These are phyloP conservation scores for Myripristis murdjan DNA, from an alignment of 2,797 vertebrate species.

Conservation along the genomic window DNA sequence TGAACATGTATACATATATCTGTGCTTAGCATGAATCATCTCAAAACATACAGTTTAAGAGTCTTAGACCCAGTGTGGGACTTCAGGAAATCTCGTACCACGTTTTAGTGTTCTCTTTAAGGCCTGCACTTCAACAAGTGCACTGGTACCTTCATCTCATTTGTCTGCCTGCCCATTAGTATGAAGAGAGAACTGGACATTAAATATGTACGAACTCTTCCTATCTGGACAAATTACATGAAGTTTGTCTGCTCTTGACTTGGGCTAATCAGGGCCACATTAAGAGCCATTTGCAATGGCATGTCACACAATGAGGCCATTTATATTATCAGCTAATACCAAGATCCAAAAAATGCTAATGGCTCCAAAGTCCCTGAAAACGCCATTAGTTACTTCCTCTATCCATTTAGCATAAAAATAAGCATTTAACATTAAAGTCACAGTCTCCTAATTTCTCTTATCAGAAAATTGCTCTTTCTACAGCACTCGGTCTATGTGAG, in stretches of 20 bases:
- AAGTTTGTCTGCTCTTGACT: slow-evolving; percentile 78
- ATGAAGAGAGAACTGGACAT: slow-evolving; percentile 66
- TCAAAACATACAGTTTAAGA: too few relatives aligned
- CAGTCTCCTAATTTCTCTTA: not conserved
- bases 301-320: slow-evolving; percentile 65
- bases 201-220: slow-evolving; percentile 77
- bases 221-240: slow-evolving; percentile 77
- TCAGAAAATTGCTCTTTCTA: not conserved
- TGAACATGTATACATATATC: too few relatives aligned
- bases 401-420: slow-evolving; percentile 26
- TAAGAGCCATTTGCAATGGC: slow-evolving; percentile 67
- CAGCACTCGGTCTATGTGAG: too few relatives aligned
- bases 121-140: slow-evolving; percentile 22
- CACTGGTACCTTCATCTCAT: slow-evolving; percentile 41
- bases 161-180: slow-evolving; percentile 55
- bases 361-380: slow-evolving; percentile 55
- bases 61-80: too few relatives aligned
- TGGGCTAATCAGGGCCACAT: slow-evolving; percentile 75
- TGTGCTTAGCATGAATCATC: too few relatives aligned
- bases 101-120: not conserved
- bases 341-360: slow-evolving; percentile 63
- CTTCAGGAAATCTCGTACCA: not conserved
- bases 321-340: slow-evolving; percentile 66
- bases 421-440: slow-evolving; percentile 17
- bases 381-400: slow-evolving; percentile 39